A percentile compares a stretch with the other conserved stretches of the same genome.
Evolutionary conservation across 2,797 vertebrate genomes (phyloP).

Genomic region (Neostethus bicornis): DNA sequence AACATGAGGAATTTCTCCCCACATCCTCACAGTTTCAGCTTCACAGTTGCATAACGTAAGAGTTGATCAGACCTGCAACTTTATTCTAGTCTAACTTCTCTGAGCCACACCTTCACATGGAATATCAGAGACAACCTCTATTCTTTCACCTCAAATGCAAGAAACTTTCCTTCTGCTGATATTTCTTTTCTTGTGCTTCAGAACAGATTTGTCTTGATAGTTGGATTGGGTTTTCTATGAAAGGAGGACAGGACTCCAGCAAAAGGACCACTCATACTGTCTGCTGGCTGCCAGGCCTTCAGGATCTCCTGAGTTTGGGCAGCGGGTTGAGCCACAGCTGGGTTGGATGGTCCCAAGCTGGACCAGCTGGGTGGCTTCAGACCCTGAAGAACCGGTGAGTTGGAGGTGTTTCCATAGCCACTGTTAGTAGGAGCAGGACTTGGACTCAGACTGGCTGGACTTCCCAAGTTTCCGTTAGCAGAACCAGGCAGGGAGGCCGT

Average conservation of each 20-base stretch:
- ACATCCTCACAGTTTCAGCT: conserved; percentile 15
- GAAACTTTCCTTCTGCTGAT: conserved; percentile 14
- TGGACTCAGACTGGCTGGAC: conserved; percentile 89
- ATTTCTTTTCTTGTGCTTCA: conserved; percentile 75
- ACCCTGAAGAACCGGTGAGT: conserved; percentile 83
- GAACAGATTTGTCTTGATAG: conserved; percentile 93
- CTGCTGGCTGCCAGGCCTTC: conserved; percentile 93
- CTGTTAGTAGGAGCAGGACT: conserved; percentile 81
- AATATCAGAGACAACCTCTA: conserved; percentile 41
- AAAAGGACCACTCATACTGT: conserved; percentile 92
- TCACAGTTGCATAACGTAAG: conserved; percentile 42
- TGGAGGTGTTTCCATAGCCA: conserved; percentile 77
- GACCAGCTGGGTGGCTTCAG: conserved; percentile 90
- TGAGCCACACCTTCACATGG: conserved; percentile 31
- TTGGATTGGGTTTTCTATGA: conserved; percentile 89
- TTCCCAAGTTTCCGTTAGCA: conserved; percentile 81
- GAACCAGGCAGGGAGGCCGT: conserved; percentile 90
- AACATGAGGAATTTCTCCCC: conserved; percentile 18
- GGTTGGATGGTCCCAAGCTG: conserved; percentile 82
- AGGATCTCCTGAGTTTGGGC: conserved; percentile 88
- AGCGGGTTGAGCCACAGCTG: conserved; percentile 75
- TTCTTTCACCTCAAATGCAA: conserved; percentile 38
- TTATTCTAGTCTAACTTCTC: conserved; percentile 25
- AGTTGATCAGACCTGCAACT: conserved; percentile 29
- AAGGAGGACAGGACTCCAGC: conserved; percentile 94